A percentile compares a stretch with the other conserved stretches of the same genome.
These are phyloP conservation scores for Poeciliopsis turneri DNA, from an alignment of 2,797 vertebrate genomes.

Conservation along the genomic window DNA sequence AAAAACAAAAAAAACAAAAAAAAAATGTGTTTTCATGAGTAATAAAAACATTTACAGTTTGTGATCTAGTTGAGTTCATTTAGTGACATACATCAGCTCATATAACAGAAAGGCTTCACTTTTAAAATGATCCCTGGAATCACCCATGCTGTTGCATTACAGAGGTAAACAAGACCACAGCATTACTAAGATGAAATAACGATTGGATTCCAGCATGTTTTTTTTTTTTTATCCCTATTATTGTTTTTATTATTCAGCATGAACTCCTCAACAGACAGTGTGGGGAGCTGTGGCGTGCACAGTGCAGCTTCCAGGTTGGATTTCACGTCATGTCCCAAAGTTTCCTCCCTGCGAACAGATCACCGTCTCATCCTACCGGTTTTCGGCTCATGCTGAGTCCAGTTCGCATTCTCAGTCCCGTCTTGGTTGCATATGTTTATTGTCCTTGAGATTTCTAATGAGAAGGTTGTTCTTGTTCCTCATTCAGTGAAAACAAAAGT, in stretches of 20 bases:
- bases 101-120: slow-evolving; percentile 80
- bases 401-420: slow-evolving; percentile 63
- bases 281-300: slow-evolving; percentile 60
- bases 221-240: slow-evolving; percentile 37
- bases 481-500: slow-evolving; percentile 45
- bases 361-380: slow-evolving; percentile 38
- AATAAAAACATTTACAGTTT: slow-evolving; percentile 84
- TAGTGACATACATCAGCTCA: slow-evolving; percentile 79
- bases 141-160: slow-evolving; percentile 74
- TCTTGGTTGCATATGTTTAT: slow-evolving; percentile 50
- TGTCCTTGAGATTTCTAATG: slow-evolving; percentile 61
- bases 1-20: slow-evolving; percentile 11
- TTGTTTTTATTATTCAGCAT: slow-evolving; percentile 72
- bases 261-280: slow-evolving; percentile 77
- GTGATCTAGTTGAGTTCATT: slow-evolving; percentile 83
- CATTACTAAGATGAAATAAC: slow-evolving; percentile 75
- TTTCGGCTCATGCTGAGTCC: slow-evolving; percentile 54
- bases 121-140: slow-evolving; percentile 76
- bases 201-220: slow-evolving; percentile 83
- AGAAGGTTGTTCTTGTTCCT: slow-evolving; percentile 55
- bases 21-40: slow-evolving; percentile 77
- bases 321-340: slow-evolving; percentile 46
- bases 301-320: slow-evolving; percentile 70
- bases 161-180: slow-evolving; percentile 82
- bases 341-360: slow-evolving; percentile 51